A percentile compares a stretch with the other conserved stretches of the same genome.
Conservation (phyloP, 1,140 invertebrate species). For the Drosophila kanapiae region DNA sequence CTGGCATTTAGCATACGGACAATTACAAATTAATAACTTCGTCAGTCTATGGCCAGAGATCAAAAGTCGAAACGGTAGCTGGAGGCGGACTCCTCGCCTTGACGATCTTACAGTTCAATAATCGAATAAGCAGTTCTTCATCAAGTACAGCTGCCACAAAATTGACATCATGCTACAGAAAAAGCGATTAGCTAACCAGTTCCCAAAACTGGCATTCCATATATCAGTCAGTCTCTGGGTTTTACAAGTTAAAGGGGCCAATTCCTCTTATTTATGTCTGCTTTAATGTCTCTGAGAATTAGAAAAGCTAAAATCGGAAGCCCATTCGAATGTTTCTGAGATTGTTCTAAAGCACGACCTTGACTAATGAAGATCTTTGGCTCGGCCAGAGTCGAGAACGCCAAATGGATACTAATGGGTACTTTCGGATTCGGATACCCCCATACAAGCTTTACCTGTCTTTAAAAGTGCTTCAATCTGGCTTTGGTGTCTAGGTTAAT, state of each 20-base stretch:
- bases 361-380: constrained; percentile 50
- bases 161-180: constrained; percentile 38
- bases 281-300: constrained; percentile 43
- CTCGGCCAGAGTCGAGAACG: constrained; percentile 1
- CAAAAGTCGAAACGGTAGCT: constrained; percentile 57
- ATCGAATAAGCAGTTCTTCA: constrained; percentile 26
- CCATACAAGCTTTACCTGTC: constrained; percentile 13
- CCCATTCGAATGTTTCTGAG: constrained; percentile 37
- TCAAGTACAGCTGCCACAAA: constrained; percentile 49
- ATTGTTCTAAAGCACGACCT: constrained; percentile 49
- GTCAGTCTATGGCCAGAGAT: constrained; percentile 52
- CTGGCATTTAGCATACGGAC: constrained; percentile 60
- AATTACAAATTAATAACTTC: constrained; percentile 76
- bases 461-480: constrained; percentile 24
- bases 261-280: constrained; percentile 61
- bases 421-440: constrained; percentile 2
- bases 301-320: constrained; percentile 32
- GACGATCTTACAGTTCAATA: constrained; percentile 28
- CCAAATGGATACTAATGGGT: constrained; percentile 25
- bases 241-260: constrained; percentile 44
- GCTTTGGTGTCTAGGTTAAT: not conserved
- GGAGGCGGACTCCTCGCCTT: constrained; percentile 35
- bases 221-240: constrained; percentile 57
- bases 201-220: constrained; percentile 20
- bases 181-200: constrained; percentile 51